Conservation (phyloP, 2,797 vertebrate genomes). For the Sebastiscus tertius region DNA sequence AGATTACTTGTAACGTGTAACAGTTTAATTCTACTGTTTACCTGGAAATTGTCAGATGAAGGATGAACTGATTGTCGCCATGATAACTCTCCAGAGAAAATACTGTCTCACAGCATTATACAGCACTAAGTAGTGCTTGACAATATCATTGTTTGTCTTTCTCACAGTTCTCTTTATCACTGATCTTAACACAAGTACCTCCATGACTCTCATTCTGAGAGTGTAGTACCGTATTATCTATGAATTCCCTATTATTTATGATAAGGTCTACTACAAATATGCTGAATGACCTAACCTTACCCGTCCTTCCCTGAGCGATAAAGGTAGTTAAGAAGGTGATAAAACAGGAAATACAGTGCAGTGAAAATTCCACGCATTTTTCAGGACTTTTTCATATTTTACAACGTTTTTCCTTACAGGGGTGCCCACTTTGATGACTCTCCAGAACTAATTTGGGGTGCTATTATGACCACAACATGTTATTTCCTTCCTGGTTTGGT, state of each 20-base stretch:
- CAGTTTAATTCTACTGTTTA: neutral
- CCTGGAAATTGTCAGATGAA: neutral
- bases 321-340: neutral
- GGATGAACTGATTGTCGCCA: fast-evolving
- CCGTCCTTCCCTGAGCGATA: neutral
- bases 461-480: neutral
- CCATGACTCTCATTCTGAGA: neutral
- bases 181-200: conserved; percentile 8
- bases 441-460: neutral
- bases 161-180: neutral
- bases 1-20: neutral
- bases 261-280: neutral
- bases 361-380: neutral
- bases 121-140: neutral
- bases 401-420: neutral
- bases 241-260: neutral
- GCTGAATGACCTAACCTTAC: neutral
- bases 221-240: neutral
- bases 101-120: neutral
- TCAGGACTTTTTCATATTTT: neutral
- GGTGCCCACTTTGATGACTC: neutral
- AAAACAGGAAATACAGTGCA: neutral
- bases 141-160: neutral
- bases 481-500: neutral
- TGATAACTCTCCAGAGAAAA: neutral